Percentiles rank a stretch among this genome's conserved stretches.
phyloP scores from a whole-genome alignment of 2,797 vertebrate genomes.

The Paedocypris micromegethes region DNA sequence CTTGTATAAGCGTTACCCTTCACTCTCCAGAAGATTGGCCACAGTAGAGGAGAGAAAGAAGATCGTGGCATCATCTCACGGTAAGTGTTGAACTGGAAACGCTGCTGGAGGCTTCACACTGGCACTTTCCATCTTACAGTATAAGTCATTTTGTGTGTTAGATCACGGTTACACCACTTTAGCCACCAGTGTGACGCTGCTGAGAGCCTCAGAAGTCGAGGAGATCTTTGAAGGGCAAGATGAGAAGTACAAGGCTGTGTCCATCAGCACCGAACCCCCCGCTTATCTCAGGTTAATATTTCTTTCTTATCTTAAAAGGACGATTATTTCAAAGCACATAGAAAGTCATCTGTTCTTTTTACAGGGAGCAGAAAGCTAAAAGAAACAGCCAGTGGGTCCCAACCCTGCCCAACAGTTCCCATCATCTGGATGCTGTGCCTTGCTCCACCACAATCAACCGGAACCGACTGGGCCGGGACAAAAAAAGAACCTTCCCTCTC shows the following conservation, averaged over 20 bases:
- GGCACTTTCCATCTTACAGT: constrained; percentile 18
- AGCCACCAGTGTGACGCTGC: constrained; percentile 92
- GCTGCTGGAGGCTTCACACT: background rate
- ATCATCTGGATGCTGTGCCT: constrained; percentile 92
- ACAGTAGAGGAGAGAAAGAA: constrained; percentile 97
- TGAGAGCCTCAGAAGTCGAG: constrained; percentile 94
- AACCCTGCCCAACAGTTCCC: constrained; percentile 94
- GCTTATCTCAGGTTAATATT: constrained; percentile 89
- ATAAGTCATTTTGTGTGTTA: constrained; percentile 55
- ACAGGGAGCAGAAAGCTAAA: constrained; percentile 93
- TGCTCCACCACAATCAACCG: constrained; percentile 97
- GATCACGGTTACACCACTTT: constrained; percentile 95
- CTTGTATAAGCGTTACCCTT: constrained; percentile 94
- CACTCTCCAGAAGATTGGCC: constrained; percentile 90
- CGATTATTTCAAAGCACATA: too few relatives aligned
- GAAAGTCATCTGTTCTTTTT: background rate
- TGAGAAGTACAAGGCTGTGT: constrained; percentile 97
- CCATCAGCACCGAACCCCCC: constrained; percentile 96
- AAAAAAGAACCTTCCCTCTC: constrained; percentile 93
- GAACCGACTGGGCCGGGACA: constrained; percentile 92
- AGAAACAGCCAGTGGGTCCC: constrained; percentile 97
- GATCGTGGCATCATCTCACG: constrained; percentile 96
- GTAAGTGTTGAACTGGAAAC: constrained; percentile 64
- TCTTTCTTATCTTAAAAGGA: too few relatives aligned
- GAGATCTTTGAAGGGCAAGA: constrained; percentile 97